phyloP scores from a whole-genome alignment of 1,140 invertebrate species.

The Pissodes strobi region DNA sequence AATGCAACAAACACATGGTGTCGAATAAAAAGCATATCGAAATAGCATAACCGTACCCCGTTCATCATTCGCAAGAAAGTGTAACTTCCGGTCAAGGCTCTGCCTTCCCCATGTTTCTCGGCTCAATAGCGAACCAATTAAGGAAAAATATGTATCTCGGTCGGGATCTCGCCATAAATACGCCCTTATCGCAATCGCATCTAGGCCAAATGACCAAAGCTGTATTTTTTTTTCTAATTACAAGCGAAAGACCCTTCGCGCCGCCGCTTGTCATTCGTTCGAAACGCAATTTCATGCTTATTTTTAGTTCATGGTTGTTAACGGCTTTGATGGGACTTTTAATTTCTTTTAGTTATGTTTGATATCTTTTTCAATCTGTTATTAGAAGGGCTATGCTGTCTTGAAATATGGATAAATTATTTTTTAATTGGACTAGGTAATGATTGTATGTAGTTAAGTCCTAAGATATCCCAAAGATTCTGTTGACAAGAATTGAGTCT shows the following conservation, averaged over 20 bases:
- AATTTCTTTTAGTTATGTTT: too few species aligned
- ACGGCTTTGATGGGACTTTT: neutral
- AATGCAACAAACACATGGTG: too few species aligned
- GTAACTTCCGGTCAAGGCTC: neutral
- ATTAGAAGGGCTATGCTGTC: too few species aligned
- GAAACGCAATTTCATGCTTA: slow-evolving; percentile 25
- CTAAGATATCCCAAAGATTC: too few species aligned
- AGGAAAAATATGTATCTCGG: slow-evolving; percentile 35
- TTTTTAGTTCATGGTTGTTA: slow-evolving; percentile 8
- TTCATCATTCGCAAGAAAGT: slow-evolving; percentile 9
- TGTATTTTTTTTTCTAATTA: slow-evolving; percentile 37
- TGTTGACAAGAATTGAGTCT: too few species aligned
- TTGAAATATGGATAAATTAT: too few species aligned
- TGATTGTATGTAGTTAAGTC: too few species aligned
- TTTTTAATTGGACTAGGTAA: too few species aligned
- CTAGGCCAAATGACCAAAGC: slow-evolving; percentile 24
- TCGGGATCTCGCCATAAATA: slow-evolving; percentile 35
- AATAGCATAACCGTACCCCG: too few species aligned
- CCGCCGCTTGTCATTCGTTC: slow-evolving; percentile 16
- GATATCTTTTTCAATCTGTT: too few species aligned
- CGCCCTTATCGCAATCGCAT: slow-evolving; percentile 28
- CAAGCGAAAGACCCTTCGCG: slow-evolving; percentile 16
- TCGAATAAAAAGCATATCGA: too few species aligned
- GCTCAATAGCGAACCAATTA: slow-evolving; percentile 26
- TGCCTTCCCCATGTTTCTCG: slow-evolving; percentile 2